Conservation (phyloP, 2,113 vertebrate species). For the Aphelocoma coerulescens region DNA sequence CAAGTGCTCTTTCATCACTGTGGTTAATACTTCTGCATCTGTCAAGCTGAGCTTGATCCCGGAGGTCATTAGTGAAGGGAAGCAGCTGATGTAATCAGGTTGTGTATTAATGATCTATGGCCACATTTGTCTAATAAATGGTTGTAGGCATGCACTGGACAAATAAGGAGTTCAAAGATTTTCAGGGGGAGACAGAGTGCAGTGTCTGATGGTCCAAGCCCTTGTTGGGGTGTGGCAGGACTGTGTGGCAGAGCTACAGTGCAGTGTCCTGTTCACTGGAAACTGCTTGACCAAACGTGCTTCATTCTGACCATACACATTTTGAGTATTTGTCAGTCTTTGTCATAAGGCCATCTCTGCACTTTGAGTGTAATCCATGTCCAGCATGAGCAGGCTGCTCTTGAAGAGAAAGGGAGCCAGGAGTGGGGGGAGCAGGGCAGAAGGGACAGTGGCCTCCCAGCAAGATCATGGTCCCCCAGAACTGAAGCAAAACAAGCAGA, state of each 20-base stretch:
- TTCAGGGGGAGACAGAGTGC: neutral
- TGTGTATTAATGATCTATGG: neutral
- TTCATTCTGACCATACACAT: neutral
- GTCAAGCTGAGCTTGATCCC: neutral
- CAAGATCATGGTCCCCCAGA: accelerated
- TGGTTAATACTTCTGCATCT: neutral
- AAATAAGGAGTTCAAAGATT: neutral
- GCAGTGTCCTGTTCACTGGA: neutral
- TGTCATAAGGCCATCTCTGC: neutral
- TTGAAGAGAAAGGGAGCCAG: neutral
- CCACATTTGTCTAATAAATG: neutral
- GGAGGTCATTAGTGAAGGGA: neutral
- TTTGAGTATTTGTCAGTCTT: neutral
- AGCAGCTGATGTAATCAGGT: neutral
- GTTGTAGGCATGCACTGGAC: neutral
- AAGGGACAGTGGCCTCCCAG: neutral
- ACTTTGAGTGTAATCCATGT: neutral
- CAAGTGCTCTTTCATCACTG: neutral
- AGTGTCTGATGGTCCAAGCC: neutral
- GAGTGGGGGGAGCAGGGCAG: neutral
- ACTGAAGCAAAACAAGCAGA: neutral
- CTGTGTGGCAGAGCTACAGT: neutral
- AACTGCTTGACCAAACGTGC: neutral
- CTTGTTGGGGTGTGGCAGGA: neutral
- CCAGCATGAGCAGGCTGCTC: neutral